These are phyloP conservation scores for Antheraea mylitta DNA, from an alignment of 1,140 invertebrate species.

Conservation along the genomic window DNA sequence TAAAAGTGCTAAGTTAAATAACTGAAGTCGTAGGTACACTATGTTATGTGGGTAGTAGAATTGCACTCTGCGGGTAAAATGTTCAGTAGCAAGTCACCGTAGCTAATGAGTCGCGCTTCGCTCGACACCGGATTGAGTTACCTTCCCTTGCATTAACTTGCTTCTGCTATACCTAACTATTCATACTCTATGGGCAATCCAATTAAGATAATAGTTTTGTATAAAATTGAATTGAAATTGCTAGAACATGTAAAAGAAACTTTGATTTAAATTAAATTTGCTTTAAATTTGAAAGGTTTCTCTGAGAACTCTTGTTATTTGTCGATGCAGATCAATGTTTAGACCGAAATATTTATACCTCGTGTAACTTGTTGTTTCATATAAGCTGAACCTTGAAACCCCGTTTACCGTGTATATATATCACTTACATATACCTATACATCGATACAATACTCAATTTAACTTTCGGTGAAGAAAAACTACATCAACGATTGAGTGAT, in stretches of 20 bases:
- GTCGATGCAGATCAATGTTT: too few species aligned
- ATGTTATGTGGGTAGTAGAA: background rate
- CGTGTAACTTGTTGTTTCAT: too few species aligned
- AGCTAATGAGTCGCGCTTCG: conserved; percentile 3
- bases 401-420: too few species aligned
- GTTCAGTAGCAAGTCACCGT: background rate
- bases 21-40: background rate
- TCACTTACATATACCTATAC: too few species aligned
- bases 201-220: background rate
- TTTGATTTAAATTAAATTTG: background rate
- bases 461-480: too few species aligned
- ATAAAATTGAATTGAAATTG: background rate
- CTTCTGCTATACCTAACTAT: background rate
- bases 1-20: background rate
- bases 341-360: too few species aligned
- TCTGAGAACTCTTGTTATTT: background rate
- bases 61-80: conserved; percentile 1
- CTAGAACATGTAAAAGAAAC: background rate
- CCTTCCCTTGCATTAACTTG: conserved; percentile 3
- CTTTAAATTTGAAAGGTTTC: background rate
- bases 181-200: background rate
- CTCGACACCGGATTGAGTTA: conserved; percentile 3
- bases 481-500: too few species aligned
- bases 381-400: too few species aligned
- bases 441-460: too few species aligned